Evolutionary conservation across 1,140 invertebrate genomes (phyloP), one percentile per base, ranked within the genome.

Genomic region (Zelostemma sp.): DNA sequence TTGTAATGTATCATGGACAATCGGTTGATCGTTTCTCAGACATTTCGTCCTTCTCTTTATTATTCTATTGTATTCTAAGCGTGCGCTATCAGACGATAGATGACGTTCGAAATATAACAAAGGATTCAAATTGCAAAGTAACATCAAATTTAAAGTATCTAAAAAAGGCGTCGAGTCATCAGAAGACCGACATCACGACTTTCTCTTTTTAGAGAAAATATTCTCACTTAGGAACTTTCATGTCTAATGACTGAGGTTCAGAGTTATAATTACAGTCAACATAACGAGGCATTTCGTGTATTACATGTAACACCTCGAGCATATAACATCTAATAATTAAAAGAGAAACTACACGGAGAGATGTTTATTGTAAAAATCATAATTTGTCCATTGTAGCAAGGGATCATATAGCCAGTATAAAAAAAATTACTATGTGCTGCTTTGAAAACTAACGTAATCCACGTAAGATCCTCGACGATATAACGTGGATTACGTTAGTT

Each of bases 181-280:
- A 46, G 31, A 55, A 40, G 48, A 49, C 17, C 56, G 38, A 58
- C 49, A 38, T 21, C 17, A 49, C 49, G 54, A 72, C 65, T 72
- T 72, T 72, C 70, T 72, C 64, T 72, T 67, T 63, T 65, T 59
- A 61, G 65, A 72, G 69, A 68, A 72, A 72, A 58, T 53, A 61
- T 38, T 47, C 43, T 54, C 53, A 51, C 41, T 40, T 47, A 5
- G 25, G 15, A 38, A 64, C 67, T 69, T 69, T 60, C 60, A 64
- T 65, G 49, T 61, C 41, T 61, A 61, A 65, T 62, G 56, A 62
- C 51, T 45, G 28, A 71, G 54, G 56, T 53, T 62, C 54, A 40
- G 17, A 57, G 38, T 61, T 55, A 48, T 70, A 70, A 70, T 70
- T 65, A 70, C 43, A 58, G 54, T 70, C 53, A 65, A 65, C 61